A percentile compares a stretch with the other conserved stretches of the same genome.
Conservation (phyloP, 2,888 invertebrate species). For the Leptopterna dolabrata region DNA sequence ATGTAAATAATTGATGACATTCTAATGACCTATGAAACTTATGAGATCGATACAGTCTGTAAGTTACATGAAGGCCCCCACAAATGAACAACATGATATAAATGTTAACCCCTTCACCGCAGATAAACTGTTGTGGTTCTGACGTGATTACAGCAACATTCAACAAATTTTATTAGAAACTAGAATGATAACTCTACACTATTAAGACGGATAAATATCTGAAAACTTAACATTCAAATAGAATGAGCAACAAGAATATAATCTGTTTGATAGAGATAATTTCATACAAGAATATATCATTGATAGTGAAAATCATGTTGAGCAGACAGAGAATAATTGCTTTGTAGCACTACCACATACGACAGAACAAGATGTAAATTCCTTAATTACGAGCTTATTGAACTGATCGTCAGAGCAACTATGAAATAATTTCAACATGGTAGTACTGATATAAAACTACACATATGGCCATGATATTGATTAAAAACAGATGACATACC, state of each 20-base stretch:
- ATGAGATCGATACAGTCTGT: conserved; percentile 52
- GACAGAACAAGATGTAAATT: not conserved
- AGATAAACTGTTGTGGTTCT: conserved; percentile 9
- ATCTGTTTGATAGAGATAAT: conserved; percentile 18
- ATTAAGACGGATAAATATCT: conserved; percentile 39
- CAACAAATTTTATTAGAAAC: conserved; percentile 25
- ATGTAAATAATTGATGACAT: not conserved
- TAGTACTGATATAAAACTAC: not conserved
- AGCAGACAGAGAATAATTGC: conserved; percentile 29
- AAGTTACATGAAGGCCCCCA: conserved; percentile 53
- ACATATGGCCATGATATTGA: not conserved
- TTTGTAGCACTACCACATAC: not conserved
- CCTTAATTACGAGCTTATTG: not conserved
- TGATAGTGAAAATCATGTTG: conserved; percentile 36
- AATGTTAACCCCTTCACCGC: conserved; percentile 25
- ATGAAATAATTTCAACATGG: not conserved
- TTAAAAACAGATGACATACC: not conserved
- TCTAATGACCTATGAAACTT: conserved; percentile 38
- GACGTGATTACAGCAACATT: conserved; percentile 30
- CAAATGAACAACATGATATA: conserved; percentile 45
- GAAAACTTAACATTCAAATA: conserved; percentile 17
- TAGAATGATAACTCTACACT: not conserved
- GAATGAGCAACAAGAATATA: conserved; percentile 46
- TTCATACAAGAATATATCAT: conserved; percentile 24
- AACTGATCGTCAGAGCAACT: conserved; percentile 34